Percentiles rank a stretch among this genome's conserved stretches.
phyloP scores from a whole-genome alignment of 2,113 vertebrate genomes.

The Peromyscus maniculatus region DNA sequence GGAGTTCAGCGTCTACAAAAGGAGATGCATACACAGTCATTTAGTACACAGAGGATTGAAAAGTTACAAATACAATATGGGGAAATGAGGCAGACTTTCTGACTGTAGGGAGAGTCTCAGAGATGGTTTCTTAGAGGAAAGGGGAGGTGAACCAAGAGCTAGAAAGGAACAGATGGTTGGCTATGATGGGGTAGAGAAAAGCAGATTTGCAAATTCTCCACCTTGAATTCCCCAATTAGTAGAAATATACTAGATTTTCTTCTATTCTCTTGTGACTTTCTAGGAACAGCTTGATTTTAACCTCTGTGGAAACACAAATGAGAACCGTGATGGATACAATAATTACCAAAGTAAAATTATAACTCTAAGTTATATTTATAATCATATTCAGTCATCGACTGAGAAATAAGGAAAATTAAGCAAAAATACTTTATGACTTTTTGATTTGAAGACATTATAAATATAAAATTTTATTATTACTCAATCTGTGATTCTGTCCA shows the following conservation, averaged over 20 bases:
- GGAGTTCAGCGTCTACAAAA: background rate
- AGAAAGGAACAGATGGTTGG: background rate
- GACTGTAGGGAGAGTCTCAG: background rate
- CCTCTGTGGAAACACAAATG: conserved; percentile 67
- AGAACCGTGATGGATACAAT: conserved; percentile 54
- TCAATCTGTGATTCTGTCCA: conserved; percentile 34
- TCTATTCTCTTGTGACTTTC: conserved; percentile 42
- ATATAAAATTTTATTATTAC: conserved; percentile 61
- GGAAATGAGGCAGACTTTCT: background rate
- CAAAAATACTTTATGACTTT: conserved; percentile 49
- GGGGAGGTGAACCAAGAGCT: background rate
- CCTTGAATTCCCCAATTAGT: conserved; percentile 23
- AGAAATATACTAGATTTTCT: conserved; percentile 44
- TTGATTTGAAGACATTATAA: conserved; percentile 54
- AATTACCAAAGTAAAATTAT: conserved; percentile 67
- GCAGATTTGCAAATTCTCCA: background rate
- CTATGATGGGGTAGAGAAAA: background rate
- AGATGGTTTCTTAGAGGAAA: conserved; percentile 33
- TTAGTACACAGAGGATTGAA: background rate
- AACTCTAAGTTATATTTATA: conserved; percentile 71
- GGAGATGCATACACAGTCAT: background rate
- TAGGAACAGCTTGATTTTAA: conserved; percentile 70
- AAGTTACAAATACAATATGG: background rate
- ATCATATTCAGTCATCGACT: conserved; percentile 29
- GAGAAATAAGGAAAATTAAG: conserved; percentile 50